These are phyloP conservation scores for Cariama cristata DNA, from an alignment of 2,113 vertebrate species.

Conservation along the genomic window DNA sequence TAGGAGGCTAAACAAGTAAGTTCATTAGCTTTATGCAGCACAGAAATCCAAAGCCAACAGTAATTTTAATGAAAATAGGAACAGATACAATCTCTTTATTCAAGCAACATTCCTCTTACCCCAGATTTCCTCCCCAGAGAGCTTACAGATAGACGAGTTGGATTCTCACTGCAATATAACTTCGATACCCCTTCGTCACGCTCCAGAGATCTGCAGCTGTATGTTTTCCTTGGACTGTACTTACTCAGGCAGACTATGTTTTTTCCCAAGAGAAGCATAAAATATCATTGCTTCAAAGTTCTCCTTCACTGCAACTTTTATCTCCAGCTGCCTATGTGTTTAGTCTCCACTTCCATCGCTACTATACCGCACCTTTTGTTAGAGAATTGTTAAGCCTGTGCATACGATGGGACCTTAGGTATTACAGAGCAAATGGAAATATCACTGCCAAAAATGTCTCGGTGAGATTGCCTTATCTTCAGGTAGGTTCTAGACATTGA, in stretches of 20 bases:
- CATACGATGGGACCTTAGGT: background rate
- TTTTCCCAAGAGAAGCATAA: constrained; percentile 19
- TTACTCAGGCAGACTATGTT: background rate
- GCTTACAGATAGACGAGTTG: background rate
- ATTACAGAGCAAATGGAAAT: background rate
- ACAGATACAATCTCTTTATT: background rate
- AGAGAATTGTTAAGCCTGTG: background rate
- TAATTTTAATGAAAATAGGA: background rate
- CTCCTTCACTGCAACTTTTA: background rate
- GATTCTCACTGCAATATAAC: background rate
- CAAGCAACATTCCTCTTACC: background rate
- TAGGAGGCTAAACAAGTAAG: background rate
- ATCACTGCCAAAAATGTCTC: background rate
- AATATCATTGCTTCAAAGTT: background rate
- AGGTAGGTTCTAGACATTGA: background rate
- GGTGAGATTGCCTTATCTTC: background rate
- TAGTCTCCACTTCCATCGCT: background rate
- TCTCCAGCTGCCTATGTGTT: background rate
- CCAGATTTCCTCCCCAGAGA: background rate
- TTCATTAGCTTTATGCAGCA: background rate
- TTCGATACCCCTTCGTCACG: background rate
- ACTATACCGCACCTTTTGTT: background rate
- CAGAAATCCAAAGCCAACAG: background rate
- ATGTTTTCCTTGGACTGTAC: background rate
- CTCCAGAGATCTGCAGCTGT: background rate